Conservation (phyloP, 2,113 vertebrate species). For the Rhabdomys dilectus region DNA sequence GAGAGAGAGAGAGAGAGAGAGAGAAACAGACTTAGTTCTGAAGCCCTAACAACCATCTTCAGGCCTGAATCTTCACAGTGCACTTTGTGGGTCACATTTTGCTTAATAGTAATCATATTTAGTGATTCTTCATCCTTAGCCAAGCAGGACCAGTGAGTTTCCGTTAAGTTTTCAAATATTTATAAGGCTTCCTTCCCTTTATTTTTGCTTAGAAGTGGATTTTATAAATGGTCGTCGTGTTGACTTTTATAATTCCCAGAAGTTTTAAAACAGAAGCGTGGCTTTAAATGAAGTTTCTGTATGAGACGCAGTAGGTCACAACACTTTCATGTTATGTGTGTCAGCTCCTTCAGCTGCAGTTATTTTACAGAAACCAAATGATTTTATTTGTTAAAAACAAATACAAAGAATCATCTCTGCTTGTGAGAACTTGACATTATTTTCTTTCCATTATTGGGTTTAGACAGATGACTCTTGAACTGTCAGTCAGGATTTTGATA, state of each 20-base stretch:
- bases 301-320: not conserved
- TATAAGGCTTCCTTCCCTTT: conserved; percentile 40
- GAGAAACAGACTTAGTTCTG: not conserved
- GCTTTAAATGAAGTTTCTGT: conserved; percentile 39
- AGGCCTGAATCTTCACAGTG: not conserved
- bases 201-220: conserved; percentile 55
- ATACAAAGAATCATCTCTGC: conserved; percentile 27
- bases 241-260: conserved; percentile 42
- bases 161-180: conserved; percentile 8
- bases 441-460: conserved; percentile 43
- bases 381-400: conserved; percentile 50
- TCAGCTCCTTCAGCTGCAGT: not conserved
- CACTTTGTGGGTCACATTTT: not conserved
- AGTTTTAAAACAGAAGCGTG: conserved; percentile 42
- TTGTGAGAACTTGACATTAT: conserved; percentile 41
- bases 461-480: not conserved
- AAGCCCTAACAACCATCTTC: conserved; percentile 6
- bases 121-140: conserved; percentile 7
- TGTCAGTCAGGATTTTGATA: not conserved
- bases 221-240: not conserved
- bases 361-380: conserved; percentile 69
- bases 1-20: too few species aligned
- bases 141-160: not conserved
- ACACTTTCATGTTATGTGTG: not conserved
- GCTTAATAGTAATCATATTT: not conserved